These are phyloP conservation scores for Sebastes steindachneri DNA, from an alignment of 2,797 vertebrate species.

Conservation along the genomic window DNA sequence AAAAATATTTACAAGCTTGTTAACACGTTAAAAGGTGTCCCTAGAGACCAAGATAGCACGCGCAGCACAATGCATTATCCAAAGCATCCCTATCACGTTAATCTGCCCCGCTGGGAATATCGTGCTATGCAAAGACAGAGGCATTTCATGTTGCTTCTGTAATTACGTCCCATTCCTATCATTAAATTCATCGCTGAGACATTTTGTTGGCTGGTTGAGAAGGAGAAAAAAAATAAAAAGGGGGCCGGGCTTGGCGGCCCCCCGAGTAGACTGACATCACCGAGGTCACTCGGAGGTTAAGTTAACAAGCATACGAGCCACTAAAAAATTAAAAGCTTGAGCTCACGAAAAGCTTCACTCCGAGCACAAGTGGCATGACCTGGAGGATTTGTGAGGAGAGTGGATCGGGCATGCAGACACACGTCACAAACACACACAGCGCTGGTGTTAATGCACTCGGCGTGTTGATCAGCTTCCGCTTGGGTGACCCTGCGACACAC, in stretches of 20 bases:
- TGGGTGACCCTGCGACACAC: slow-evolving; percentile 45
- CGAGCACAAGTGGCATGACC: slow-evolving; percentile 59
- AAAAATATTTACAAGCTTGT: slow-evolving; percentile 21
- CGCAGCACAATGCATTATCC: slow-evolving; percentile 28
- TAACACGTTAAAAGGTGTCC: slow-evolving; percentile 26
- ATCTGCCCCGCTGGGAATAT: slow-evolving; percentile 45
- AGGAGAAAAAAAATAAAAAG: slow-evolving; percentile 15
- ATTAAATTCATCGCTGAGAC: slow-evolving; percentile 53
- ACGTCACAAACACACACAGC: slow-evolving; percentile 4
- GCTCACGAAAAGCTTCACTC: slow-evolving; percentile 78
- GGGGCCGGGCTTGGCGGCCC: slow-evolving; percentile 20
- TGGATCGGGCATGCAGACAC: slow-evolving; percentile 13
- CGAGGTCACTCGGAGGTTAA: slow-evolving; percentile 90
- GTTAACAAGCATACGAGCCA: slow-evolving; percentile 84
- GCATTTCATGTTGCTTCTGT: slow-evolving; percentile 57
- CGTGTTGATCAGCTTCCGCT: slow-evolving; percentile 60
- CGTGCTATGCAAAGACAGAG: slow-evolving; percentile 28
- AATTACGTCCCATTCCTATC: slow-evolving; percentile 62
- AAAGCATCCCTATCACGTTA: slow-evolving; percentile 28
- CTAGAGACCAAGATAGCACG: slow-evolving; percentile 14
- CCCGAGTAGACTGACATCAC: slow-evolving; percentile 62
- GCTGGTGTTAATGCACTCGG: slow-evolving; percentile 65
- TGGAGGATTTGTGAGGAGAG: slow-evolving; percentile 58
- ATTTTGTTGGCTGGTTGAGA: slow-evolving; percentile 34
- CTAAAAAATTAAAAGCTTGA: slow-evolving; percentile 91